Evolutionary conservation across 92 coral and sea anemone genomes (phyloP).

Genomic region (Meandrina meandrites): DNA sequence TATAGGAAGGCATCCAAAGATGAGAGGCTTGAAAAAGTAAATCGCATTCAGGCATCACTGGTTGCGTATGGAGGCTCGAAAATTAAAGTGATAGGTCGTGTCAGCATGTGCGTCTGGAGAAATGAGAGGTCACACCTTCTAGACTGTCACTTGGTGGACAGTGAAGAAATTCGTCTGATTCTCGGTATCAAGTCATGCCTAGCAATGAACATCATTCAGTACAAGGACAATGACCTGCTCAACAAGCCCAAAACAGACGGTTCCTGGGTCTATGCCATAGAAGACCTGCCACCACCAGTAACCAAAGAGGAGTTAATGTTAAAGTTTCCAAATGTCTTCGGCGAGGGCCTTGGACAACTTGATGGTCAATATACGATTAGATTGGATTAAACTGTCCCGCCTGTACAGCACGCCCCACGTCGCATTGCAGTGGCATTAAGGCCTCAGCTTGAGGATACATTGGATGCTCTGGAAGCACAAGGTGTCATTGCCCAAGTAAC

Average conservation of each 20-base stretch:
- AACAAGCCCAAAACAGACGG: slow-evolving; percentile 21
- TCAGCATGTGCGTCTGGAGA: slow-evolving; percentile 33
- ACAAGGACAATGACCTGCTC: slow-evolving; percentile 42
- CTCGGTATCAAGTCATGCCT: slow-evolving; percentile 39
- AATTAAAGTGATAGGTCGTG: slow-evolving; percentile 34
- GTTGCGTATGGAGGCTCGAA: slow-evolving; percentile 36
- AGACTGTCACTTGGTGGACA: slow-evolving; percentile 44
- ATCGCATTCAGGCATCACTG: slow-evolving; percentile 30
- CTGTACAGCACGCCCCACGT: too few species aligned
- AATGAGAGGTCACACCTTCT: slow-evolving; percentile 21
- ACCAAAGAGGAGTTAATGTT: slow-evolving; percentile 7
- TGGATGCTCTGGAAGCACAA: slow-evolving; percentile 45
- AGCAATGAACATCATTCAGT: slow-evolving; percentile 49
- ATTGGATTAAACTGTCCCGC: too few species aligned
- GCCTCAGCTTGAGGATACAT: slow-evolving; percentile 35
- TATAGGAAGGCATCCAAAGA: slow-evolving; percentile 36
- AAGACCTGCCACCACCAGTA: slow-evolving; percentile 14
- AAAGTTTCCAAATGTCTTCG: too few species aligned
- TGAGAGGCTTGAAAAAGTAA: slow-evolving; percentile 22
- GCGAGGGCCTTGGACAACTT: too few species aligned
- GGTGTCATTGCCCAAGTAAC: slow-evolving; percentile 52
- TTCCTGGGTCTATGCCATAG: slow-evolving; percentile 9
- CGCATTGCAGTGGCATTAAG: background rate
- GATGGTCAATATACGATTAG: too few species aligned
- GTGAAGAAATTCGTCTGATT: slow-evolving; percentile 33